phyloP scores from a whole-genome alignment of 1,140 invertebrate genomes.

The Stegodyphus dumicola region DNA sequence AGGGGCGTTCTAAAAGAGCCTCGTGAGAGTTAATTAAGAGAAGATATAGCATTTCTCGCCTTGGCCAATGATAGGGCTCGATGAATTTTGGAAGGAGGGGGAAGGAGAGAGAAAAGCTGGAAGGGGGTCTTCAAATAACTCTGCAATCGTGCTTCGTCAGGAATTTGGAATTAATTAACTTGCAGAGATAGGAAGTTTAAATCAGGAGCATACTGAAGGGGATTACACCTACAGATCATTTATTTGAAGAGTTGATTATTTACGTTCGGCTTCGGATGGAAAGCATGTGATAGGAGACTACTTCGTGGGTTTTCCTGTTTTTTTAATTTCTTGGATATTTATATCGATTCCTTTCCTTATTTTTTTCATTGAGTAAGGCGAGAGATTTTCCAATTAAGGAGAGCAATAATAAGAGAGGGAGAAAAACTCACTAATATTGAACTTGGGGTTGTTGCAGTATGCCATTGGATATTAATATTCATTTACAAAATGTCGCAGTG shows the following conservation, averaged over 20 bases:
- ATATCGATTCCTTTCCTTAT: too few species aligned
- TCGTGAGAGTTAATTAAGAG: slow-evolving; percentile 53
- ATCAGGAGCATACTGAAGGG: slow-evolving; percentile 36
- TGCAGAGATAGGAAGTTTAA: slow-evolving; percentile 41
- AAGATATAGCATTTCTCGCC: slow-evolving; percentile 46
- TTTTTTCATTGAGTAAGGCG: too few species aligned
- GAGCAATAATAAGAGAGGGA: too few species aligned
- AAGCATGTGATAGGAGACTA: too few species aligned
- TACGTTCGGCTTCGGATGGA: slow-evolving; percentile 12
- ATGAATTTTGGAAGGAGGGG: not conserved
- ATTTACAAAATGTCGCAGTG: too few species aligned
- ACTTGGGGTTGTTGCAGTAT: too few species aligned
- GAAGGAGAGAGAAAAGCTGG: not conserved
- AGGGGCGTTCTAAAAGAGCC: slow-evolving; percentile 24
- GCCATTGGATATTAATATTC: too few species aligned
- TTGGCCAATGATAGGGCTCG: slow-evolving; percentile 29
- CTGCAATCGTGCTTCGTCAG: slow-evolving; percentile 51
- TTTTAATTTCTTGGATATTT: not conserved
- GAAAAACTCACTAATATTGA: too few species aligned
- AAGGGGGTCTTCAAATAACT: slow-evolving; percentile 41
- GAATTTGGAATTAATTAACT: slow-evolving; percentile 59
- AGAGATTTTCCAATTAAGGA: too few species aligned
- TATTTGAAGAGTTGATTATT: slow-evolving; percentile 48
- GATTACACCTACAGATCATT: slow-evolving; percentile 47
- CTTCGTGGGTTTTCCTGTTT: not conserved